Conservation (phyloP, 2,888 invertebrate species). For the Latheticus oryzae region DNA sequence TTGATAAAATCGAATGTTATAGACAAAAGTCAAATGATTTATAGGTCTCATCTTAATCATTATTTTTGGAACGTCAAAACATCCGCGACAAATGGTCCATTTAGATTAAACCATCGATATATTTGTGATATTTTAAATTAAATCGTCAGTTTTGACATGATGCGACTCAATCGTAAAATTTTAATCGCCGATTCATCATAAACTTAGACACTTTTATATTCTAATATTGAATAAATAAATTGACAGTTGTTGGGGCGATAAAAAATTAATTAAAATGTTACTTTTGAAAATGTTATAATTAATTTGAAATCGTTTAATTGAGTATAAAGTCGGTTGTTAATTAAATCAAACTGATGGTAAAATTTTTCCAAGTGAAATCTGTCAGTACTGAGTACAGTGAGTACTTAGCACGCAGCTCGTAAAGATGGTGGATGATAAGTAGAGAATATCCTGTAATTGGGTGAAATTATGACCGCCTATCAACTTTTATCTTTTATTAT, state of each 20-base stretch:
- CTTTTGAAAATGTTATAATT: conserved; percentile 37
- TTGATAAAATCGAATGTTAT: too few relatives aligned
- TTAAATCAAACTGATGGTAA: conserved; percentile 38
- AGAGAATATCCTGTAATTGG: conserved; percentile 50
- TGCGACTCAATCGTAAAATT: conserved; percentile 48
- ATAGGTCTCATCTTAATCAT: conserved; percentile 44
- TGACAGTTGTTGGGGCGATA: conserved; percentile 39
- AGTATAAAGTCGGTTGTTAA: conserved; percentile 34
- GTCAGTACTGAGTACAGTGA: conserved; percentile 29
- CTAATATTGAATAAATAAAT: conserved; percentile 41
- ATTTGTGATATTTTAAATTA: conserved; percentile 49
- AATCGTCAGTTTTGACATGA: conserved; percentile 51
- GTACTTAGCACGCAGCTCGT: conserved; percentile 45
- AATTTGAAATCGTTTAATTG: conserved; percentile 42
- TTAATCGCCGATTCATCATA: conserved; percentile 49
- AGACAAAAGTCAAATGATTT: conserved; percentile 47
- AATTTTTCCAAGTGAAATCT: conserved; percentile 24
- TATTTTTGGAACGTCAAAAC: conserved; percentile 48
- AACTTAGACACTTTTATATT: conserved; percentile 43
- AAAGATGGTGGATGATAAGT: conserved; percentile 50
- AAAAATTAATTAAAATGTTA: conserved; percentile 41
- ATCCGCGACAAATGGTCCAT: conserved; percentile 48
- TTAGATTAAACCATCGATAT: conserved; percentile 46
- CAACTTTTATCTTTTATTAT: conserved; percentile 44
- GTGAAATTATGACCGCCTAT: conserved; percentile 49